A percentile compares a stretch with the other conserved stretches of the same genome.
Evolutionary conservation across 2,888 invertebrate genomes (phyloP).

Genomic region (Papilio elwesi): DNA sequence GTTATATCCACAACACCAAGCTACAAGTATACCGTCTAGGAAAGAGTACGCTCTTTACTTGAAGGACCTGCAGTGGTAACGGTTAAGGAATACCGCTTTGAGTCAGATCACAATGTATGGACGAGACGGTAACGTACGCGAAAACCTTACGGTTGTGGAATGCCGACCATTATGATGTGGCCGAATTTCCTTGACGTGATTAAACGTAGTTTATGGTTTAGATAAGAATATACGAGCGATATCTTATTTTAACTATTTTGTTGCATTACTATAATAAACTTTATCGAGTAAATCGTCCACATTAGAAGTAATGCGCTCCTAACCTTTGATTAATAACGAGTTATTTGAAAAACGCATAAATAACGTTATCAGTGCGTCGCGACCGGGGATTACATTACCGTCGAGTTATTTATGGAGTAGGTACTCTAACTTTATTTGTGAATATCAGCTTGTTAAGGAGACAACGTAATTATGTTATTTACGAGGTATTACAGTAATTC

Average conservation of each 20-base stretch:
- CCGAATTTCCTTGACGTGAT: not conserved
- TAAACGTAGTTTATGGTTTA: not conserved
- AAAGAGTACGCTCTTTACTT: too few species aligned
- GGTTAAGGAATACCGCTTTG: too few species aligned
- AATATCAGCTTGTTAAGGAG: conserved; percentile 34
- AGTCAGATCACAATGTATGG: too few species aligned
- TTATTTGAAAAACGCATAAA: conserved; percentile 35
- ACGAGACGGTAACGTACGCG: too few species aligned
- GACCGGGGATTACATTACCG: conserved; percentile 37
- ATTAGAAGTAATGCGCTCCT: conserved; percentile 28
- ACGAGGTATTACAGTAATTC: conserved; percentile 20
- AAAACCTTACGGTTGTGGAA: too few species aligned
- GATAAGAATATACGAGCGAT: not conserved
- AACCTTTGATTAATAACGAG: conserved; percentile 1
- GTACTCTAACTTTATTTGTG: conserved; percentile 27
- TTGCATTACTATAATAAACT: not conserved
- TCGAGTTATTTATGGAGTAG: conserved; percentile 41
- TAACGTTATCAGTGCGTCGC: conserved; percentile 36
- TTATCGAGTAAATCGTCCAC: conserved; percentile 35
- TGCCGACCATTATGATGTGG: not conserved
- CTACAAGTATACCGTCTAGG: too few species aligned
- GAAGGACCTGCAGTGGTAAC: too few species aligned
- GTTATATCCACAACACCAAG: too few species aligned
- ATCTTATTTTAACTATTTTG: not conserved
- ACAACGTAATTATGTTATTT: conserved; percentile 40